Conservation (phyloP, 2,113 vertebrate genomes). For the Melanocharis versteri region DNA sequence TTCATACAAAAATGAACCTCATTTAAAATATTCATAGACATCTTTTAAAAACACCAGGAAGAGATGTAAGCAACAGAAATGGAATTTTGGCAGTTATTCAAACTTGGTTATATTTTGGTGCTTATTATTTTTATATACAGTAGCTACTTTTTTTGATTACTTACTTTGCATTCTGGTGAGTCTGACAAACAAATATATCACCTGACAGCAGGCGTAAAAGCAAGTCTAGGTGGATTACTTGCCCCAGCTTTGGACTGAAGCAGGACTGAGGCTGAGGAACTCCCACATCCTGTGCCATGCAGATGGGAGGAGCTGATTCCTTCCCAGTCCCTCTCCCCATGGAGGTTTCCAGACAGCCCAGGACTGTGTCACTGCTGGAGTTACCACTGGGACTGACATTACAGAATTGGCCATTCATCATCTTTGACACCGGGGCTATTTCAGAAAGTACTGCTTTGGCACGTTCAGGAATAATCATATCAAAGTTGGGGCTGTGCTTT, state of each 20-base stretch:
- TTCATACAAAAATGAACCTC: neutral
- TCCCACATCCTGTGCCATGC: accelerated
- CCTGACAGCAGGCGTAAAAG: neutral
- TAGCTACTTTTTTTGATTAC: neutral
- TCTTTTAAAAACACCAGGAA: neutral
- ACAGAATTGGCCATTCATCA: conserved; percentile 65
- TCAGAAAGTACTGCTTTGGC: conserved; percentile 68
- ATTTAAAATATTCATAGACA: neutral
- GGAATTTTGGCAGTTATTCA: neutral
- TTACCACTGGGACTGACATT: conserved; percentile 63
- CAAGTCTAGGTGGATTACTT: accelerated
- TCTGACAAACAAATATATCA: neutral
- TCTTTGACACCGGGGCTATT: conserved; percentile 59
- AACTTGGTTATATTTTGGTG: neutral
- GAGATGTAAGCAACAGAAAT: neutral
- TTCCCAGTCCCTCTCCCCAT: neutral
- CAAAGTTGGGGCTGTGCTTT: neutral
- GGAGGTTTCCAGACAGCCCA: neutral
- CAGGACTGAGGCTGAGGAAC: neutral
- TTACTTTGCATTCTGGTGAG: neutral
- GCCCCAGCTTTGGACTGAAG: neutral
- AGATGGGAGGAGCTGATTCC: neutral
- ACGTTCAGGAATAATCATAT: conserved; percentile 58
- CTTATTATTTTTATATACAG: neutral
- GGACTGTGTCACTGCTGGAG: conserved; percentile 7